These are phyloP conservation scores for Drosophila setifemur DNA, from an alignment of 1,140 invertebrate genomes.

Conservation along the genomic window DNA sequence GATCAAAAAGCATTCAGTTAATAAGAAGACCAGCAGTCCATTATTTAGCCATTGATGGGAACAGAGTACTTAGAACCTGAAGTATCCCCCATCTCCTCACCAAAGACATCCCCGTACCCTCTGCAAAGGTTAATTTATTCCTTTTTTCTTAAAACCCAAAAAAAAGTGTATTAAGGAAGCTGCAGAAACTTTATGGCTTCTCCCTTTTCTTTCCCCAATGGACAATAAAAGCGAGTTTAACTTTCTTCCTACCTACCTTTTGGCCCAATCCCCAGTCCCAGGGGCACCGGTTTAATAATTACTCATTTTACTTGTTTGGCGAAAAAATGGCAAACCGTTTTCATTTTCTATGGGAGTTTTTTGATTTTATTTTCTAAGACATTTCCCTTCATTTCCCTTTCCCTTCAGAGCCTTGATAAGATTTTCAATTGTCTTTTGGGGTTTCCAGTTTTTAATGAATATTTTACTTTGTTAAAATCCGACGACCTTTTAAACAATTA, in stretches of 20 bases:
- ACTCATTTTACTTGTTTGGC: slow-evolving; percentile 65
- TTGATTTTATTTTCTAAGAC: slow-evolving; percentile 8
- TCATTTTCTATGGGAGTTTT: slow-evolving; percentile 11
- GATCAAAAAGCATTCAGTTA: slow-evolving; percentile 73
- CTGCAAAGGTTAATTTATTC: slow-evolving; percentile 46
- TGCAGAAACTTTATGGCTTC: slow-evolving; percentile 37
- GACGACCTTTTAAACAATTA: background rate
- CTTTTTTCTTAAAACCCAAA: background rate
- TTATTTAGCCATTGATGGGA: slow-evolving; percentile 64
- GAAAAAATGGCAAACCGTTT: slow-evolving; percentile 56
- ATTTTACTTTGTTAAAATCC: slow-evolving; percentile 17
- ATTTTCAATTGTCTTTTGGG: slow-evolving; percentile 23
- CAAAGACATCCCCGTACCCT: background rate
- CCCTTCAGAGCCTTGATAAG: slow-evolving; percentile 16
- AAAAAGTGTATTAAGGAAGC: slow-evolving; percentile 7
- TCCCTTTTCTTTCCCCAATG: slow-evolving; percentile 28
- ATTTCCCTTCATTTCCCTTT: slow-evolving; percentile 27
- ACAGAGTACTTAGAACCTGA: background rate
- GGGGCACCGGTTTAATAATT: slow-evolving; percentile 64
- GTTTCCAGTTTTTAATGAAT: background rate
- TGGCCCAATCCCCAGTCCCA: slow-evolving; percentile 15
- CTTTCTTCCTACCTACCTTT: slow-evolving; percentile 31
- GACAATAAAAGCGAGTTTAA: slow-evolving; percentile 27
- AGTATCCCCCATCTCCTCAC: background rate
- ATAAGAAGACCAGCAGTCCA: slow-evolving; percentile 59